These are phyloP conservation scores for Micromys minutus DNA, from an alignment of 2,113 vertebrate species.

Conservation along the genomic window DNA sequence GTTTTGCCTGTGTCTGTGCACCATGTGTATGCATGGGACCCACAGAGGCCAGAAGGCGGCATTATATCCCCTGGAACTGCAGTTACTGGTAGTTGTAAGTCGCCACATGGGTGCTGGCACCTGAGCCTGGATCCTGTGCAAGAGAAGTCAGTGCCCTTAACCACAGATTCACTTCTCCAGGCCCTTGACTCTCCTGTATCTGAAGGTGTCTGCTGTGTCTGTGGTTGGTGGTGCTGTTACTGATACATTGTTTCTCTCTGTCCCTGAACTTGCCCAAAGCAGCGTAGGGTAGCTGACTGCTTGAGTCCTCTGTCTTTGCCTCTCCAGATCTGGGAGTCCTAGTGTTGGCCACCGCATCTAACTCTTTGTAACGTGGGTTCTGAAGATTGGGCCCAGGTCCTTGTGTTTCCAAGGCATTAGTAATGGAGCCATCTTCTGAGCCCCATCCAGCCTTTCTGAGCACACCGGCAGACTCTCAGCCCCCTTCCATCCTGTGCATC, in stretches of 20 bases:
- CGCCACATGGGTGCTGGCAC: background rate
- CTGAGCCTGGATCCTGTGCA: background rate
- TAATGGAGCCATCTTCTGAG: background rate
- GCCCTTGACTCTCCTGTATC: background rate
- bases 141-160: background rate
- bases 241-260: background rate
- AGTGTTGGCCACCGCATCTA: background rate
- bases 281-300: background rate
- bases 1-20: background rate
- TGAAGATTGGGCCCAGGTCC: background rate
- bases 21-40: no score
- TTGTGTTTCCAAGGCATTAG: background rate
- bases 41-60: background rate
- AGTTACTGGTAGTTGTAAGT: background rate
- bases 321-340: background rate
- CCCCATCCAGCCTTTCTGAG: background rate
- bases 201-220: no score
- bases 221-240: background rate
- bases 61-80: background rate
- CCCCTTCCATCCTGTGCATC: rapidly evolving
- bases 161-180: background rate
- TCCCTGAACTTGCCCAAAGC: background rate
- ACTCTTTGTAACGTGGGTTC: background rate
- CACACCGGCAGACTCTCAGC: background rate
- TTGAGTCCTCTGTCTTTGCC: background rate